Percentiles rank a stretch among this genome's conserved stretches.
These are phyloP conservation scores for Sturnus vulgaris DNA, from an alignment of 2,113 vertebrate species.

Conservation along the genomic window DNA sequence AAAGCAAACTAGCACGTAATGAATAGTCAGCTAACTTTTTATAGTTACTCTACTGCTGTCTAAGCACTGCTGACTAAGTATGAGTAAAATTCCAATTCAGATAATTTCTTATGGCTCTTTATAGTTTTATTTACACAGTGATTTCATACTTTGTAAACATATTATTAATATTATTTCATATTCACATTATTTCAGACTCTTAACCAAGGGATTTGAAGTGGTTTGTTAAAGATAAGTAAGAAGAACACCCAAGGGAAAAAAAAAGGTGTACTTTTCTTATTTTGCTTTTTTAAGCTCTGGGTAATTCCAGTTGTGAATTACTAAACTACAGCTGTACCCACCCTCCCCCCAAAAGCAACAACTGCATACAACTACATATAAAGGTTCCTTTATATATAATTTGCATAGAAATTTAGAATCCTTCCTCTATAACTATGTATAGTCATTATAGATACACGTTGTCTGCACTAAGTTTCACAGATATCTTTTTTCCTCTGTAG, in stretches of 20 bases:
- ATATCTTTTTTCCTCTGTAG: not conserved
- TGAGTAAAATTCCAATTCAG: not conserved
- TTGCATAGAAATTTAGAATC: not conserved
- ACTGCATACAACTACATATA: not conserved
- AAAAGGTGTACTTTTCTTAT: not conserved
- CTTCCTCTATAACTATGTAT: not conserved
- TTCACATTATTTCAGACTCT: not conserved
- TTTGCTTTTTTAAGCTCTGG: not conserved
- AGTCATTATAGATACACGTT: not conserved
- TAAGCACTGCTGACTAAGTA: not conserved
- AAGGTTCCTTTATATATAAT: not conserved
- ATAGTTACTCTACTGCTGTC: not conserved
- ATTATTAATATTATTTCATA: no score
- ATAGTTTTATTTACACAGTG: not conserved
- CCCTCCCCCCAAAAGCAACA: not conserved
- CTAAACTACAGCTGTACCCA: not conserved
- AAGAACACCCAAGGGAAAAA: rapidly evolving
- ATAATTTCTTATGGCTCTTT: not conserved
- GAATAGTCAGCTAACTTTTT: not conserved
- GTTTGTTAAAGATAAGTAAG: not conserved
- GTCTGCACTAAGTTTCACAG: not conserved
- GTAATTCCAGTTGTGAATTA: not conserved
- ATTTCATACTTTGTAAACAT: not conserved
- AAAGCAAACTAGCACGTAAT: not conserved
- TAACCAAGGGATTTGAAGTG: not conserved